These are phyloP conservation scores for Thamnophis elegans DNA, from an alignment of 2,797 vertebrate species.

Conservation along the genomic window DNA sequence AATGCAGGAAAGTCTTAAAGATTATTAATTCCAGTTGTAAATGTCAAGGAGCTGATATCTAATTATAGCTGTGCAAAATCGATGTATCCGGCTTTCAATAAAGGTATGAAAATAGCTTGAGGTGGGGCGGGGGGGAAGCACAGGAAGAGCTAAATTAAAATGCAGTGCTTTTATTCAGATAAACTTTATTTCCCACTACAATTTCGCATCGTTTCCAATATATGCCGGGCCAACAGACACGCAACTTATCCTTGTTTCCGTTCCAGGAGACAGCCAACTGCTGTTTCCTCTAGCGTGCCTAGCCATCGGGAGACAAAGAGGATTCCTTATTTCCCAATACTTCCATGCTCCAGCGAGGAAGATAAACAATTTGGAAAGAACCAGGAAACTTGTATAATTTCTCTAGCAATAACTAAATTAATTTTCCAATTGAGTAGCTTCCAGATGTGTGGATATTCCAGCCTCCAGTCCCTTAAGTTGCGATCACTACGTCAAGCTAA, in stretches of 20 bases:
- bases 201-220: background rate
- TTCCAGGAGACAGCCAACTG: background rate
- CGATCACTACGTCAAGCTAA: background rate
- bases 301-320: background rate
- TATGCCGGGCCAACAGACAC: background rate
- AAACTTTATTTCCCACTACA: background rate
- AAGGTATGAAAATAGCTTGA: background rate
- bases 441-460: background rate
- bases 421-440: background rate
- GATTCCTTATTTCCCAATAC: background rate
- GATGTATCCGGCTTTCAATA: background rate
- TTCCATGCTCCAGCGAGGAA: background rate
- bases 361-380: background rate
- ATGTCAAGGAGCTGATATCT: background rate
- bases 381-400: background rate
- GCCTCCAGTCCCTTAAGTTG: background rate
- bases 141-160: background rate
- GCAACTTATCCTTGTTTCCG: background rate
- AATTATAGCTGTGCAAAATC: background rate
- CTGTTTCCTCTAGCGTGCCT: background rate
- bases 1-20: background rate
- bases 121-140: rapidly evolving
- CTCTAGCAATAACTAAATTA: background rate
- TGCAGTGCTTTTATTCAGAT: background rate
- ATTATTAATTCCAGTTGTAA: background rate